Conservation (phyloP, 2,113 vertebrate species). For the Vulpes ferrilata region DNA sequence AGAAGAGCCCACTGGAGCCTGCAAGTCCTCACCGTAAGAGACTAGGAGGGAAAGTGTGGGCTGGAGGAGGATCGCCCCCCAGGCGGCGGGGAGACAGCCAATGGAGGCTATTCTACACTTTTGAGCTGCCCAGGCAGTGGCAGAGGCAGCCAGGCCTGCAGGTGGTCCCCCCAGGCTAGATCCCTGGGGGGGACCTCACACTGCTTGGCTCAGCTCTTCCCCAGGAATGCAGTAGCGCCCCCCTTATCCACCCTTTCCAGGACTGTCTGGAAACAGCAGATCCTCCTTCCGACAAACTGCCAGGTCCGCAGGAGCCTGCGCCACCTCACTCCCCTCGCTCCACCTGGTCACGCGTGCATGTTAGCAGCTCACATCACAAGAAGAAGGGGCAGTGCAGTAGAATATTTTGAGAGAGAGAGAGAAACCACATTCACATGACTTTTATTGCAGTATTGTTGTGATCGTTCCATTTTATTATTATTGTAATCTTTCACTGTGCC, state of each 20-base stretch:
- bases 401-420: not conserved
- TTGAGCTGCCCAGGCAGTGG: not conserved
- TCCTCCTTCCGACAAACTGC: not conserved
- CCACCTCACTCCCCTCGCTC: no score
- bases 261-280: not conserved
- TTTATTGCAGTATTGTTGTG: not conserved
- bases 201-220: not conserved
- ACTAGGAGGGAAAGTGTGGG: not conserved
- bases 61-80: not conserved
- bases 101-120: not conserved
- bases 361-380: no score
- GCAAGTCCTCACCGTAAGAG: not conserved
- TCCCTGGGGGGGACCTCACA: not conserved
- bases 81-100: not conserved
- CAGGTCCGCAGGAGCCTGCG: no score
- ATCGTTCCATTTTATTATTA: not conserved
- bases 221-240: not conserved
- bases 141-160: no score
- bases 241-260: not conserved
- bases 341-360: no score
- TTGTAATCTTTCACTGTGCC: not conserved
- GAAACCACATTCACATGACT: not conserved
- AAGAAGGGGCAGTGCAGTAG: not conserved
- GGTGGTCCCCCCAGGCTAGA: no score
- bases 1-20: not conserved